These are phyloP conservation scores for Leptopilina syphax DNA, from an alignment of 2,888 invertebrate genomes.

Conservation along the genomic window DNA sequence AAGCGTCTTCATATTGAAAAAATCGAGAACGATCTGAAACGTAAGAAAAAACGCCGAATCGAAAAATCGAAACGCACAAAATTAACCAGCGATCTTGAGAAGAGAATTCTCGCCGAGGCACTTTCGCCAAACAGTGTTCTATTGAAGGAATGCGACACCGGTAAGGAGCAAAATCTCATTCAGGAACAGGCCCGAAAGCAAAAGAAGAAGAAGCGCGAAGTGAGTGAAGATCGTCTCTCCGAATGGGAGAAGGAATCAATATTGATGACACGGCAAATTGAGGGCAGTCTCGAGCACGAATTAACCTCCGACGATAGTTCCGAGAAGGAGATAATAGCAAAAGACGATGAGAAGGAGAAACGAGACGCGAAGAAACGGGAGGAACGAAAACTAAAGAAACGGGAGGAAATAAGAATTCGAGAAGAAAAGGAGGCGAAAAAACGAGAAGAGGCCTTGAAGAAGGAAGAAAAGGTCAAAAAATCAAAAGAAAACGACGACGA, in stretches of 20 bases:
- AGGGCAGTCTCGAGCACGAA: constrained; percentile 14
- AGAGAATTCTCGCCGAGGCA: constrained; percentile 24
- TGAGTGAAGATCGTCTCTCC: constrained; percentile 53
- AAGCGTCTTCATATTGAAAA: constrained; percentile 41
- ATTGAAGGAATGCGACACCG: constrained; percentile 52
- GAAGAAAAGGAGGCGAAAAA: constrained; percentile 1
- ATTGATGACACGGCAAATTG: constrained; percentile 35
- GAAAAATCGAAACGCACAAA: constrained; percentile 40
- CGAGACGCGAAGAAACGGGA: background rate
- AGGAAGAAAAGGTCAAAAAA: constrained; percentile 47
- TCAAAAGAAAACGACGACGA: constrained; percentile 2
- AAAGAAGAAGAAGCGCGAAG: constrained; percentile 41
- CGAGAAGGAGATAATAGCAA: background rate
- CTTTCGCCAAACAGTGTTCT: constrained; percentile 15
- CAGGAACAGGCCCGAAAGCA: constrained; percentile 32
- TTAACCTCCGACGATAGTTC: background rate
- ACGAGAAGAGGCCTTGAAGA: constrained; percentile 41
- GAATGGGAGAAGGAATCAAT: constrained; percentile 60
- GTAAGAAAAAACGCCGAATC: constrained; percentile 42
- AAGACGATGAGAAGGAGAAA: background rate
- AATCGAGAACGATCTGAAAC: constrained; percentile 47
- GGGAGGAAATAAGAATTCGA: constrained; percentile 29
- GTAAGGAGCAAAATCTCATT: constrained; percentile 52
- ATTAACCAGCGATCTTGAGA: constrained; percentile 36
- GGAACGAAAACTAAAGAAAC: background rate